These are phyloP conservation scores for Priocnemis perturbator DNA, from an alignment of 2,888 invertebrate species.

Conservation along the genomic window DNA sequence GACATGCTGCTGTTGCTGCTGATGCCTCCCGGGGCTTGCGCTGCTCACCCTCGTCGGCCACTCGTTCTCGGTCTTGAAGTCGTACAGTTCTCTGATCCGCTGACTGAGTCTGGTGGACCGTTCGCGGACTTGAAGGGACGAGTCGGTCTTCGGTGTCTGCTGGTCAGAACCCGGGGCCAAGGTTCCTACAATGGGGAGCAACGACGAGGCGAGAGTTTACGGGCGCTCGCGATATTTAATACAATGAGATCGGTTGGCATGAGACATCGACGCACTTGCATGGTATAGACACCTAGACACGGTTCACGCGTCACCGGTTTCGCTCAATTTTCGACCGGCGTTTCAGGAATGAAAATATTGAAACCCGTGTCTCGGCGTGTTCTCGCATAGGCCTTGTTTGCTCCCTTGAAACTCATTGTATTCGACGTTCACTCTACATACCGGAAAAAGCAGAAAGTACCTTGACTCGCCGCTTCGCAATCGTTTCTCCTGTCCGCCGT, in stretches of 20 bases:
- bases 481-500: slow-evolving; percentile 34
- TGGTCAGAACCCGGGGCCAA: background rate
- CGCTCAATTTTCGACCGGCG: too few species aligned
- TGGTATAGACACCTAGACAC: too few species aligned
- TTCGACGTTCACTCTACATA: background rate
- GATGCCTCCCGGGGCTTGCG: slow-evolving; percentile 13
- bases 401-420: background rate
- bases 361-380: too few species aligned
- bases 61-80: slow-evolving; percentile 66
- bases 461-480: background rate
- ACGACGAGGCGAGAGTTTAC: background rate
- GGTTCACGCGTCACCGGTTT: too few species aligned
- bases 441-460: background rate
- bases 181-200: background rate
- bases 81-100: slow-evolving; percentile 65
- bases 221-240: background rate
- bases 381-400: too few species aligned
- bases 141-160: background rate
- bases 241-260: too few species aligned
- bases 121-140: background rate
- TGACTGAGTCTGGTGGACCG: slow-evolving; percentile 55
- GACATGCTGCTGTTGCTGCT: slow-evolving; percentile 38
- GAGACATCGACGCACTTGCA: too few species aligned
- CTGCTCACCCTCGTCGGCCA: slow-evolving; percentile 56
- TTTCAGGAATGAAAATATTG: background rate